Conservation (phyloP, 2,797 vertebrate species). For the Geotrypetes seraphini region DNA sequence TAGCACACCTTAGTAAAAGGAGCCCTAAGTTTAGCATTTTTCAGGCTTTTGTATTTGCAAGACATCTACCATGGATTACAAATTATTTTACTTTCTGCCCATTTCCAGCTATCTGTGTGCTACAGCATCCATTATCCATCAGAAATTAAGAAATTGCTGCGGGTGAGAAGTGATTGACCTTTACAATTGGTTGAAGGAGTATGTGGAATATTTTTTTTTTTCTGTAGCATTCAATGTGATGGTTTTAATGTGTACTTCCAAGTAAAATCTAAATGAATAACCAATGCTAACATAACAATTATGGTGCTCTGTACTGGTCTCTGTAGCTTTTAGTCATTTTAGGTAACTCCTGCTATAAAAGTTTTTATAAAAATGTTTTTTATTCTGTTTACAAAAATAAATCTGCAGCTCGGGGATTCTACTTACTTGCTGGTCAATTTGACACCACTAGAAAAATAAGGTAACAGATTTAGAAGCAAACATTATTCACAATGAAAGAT, state of each 20-base stretch:
- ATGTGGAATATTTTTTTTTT: too few relatives aligned
- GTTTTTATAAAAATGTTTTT: not conserved
- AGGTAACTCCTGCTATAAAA: conserved; percentile 2
- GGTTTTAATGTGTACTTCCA: not conserved
- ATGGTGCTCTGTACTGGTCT: conserved; percentile 8
- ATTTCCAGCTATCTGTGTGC: not conserved
- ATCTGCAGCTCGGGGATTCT: conserved; percentile 15
- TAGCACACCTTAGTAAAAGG: too few relatives aligned
- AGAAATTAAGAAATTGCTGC: conserved; percentile 17
- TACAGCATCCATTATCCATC: conserved; percentile 3
- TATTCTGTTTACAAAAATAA: conserved; percentile 3
- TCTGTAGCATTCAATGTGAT: not conserved
- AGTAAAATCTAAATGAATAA: conserved; percentile 4
- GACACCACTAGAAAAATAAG: conserved; percentile 38
- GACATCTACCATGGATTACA: not conserved
- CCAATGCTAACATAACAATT: conserved; percentile 8
- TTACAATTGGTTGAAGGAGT: not conserved
- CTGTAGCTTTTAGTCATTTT: conserved; percentile 11
- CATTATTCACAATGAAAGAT: conserved; percentile 27
- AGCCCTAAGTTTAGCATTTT: not conserved
- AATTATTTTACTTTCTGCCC: not conserved
- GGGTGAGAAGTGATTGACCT: conserved; percentile 5
- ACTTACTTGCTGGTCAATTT: conserved; percentile 33
- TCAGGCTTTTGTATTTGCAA: fast-evolving
- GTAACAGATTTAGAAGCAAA: conserved; percentile 34